phyloP scores from a whole-genome alignment of 2,888 invertebrate genomes.

The Euplexia lucipara region DNA sequence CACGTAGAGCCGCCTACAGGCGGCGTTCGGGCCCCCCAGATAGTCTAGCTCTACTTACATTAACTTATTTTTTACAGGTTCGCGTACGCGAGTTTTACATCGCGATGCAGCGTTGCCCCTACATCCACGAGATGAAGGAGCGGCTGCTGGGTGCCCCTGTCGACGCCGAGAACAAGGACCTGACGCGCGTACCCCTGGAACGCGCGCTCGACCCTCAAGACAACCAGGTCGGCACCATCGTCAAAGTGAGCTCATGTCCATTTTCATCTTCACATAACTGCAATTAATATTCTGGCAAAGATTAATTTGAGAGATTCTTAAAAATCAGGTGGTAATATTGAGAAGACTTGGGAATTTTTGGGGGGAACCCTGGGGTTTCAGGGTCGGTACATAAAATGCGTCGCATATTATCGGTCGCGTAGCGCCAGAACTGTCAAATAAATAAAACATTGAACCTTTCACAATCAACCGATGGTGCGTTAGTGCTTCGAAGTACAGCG shows the following conservation, averaged over 20 bases:
- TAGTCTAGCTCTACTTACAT: not conserved
- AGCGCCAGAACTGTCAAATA: too few species aligned
- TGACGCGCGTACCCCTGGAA: constrained; percentile 58
- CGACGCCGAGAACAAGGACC: constrained; percentile 81
- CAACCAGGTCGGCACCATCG: constrained; percentile 95
- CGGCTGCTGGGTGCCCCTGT: constrained; percentile 94
- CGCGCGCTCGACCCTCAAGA: constrained; percentile 73
- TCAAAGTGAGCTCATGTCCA: constrained; percentile 93
- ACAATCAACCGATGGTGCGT: too few species aligned
- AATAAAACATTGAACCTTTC: too few species aligned
- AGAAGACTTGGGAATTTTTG: not conserved
- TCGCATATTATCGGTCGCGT: too few species aligned
- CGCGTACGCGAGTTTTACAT: constrained; percentile 90
- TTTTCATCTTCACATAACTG: constrained; percentile 70
- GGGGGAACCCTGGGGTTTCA: too few species aligned
- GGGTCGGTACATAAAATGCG: too few species aligned
- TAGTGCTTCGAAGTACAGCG: too few species aligned
- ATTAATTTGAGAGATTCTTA: not conserved
- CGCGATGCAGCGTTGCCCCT: constrained; percentile 97
- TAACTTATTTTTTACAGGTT: constrained; percentile 73
- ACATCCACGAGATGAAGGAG: constrained; percentile 98
- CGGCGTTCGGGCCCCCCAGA: too few species aligned
- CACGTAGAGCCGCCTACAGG: too few species aligned
- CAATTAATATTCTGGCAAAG: constrained; percentile 55
- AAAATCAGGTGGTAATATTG: not conserved